Base-by-base conservation (phyloP, 1,140 invertebrate species). In the Holcopasites calliopsidis region DNA sequence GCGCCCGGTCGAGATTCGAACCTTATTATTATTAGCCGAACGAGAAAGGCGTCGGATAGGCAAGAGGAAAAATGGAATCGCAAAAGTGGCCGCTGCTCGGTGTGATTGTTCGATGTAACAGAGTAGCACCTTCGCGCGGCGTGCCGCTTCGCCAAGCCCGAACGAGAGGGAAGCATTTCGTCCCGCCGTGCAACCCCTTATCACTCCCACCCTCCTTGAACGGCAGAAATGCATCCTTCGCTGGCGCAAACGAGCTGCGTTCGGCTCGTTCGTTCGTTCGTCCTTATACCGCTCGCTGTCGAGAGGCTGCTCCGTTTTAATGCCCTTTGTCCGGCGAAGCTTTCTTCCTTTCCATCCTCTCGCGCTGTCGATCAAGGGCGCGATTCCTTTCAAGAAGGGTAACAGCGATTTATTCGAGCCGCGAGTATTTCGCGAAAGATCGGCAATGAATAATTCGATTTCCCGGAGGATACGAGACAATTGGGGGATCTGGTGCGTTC, bases 11-110 rank as follows among this genome's bases (percentile, higher is more conserved):
- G 50, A 42, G 50, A 69, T 57, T 69, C 65, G 65, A 42, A 69
- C 52, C 65, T 61, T 71, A 61, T 71, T 71, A 61, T 71, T 60
- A 28, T n/a, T n/a, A n/a, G 28, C 6, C 21, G 54, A 33, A 33
- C 38, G 47, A 71, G 61, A 71, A 38, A 31, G 40, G 13, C 23
- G 42, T 26, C 42, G 16, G 50, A 38, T 10, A 35, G 33, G 18
- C 2, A 2, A 38, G 3, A 2, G 11, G 38, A 26, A 28, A 71
- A 49, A 60, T 71, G n/a, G 31, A 71, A 71, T 60, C 42, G 28
- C 21, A 23, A 49, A 44, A 21, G 16, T 57, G 68, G 3, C 3
- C 4, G 31, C 68, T 28, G n/a, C n/a, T n/a, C n/a, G n/a, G n/a
- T n/a, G n/a, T n/a, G n/a, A n/a, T n/a, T n/a, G n/a, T n/a, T 60